phyloP scores from a whole-genome alignment of 2,888 invertebrate genomes.

The Cosmia pyralina region DNA sequence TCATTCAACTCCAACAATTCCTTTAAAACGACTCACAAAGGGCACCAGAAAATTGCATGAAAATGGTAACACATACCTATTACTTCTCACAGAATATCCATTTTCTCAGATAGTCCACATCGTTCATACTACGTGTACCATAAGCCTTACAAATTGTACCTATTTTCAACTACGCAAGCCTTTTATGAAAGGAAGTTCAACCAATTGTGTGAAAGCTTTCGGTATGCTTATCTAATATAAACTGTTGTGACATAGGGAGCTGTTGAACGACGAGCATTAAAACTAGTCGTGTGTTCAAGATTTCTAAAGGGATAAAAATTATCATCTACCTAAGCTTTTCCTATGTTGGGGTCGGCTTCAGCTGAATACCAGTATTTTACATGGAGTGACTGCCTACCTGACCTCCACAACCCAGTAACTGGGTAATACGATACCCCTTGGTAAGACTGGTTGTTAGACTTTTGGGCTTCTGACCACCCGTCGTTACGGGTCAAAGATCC shows the following conservation, averaged over 20 bases:
- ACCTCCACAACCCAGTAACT: too few species aligned
- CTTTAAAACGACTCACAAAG: conserved; percentile 17
- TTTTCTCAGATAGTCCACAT: conserved; percentile 42
- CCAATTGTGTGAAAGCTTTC: conserved; percentile 56
- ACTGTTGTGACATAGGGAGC: conserved; percentile 32
- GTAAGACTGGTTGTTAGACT: too few species aligned
- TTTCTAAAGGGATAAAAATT: not conserved
- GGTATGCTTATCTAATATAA: conserved; percentile 30
- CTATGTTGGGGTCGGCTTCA: too few species aligned
- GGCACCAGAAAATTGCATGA: conserved; percentile 29
- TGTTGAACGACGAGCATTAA: not conserved
- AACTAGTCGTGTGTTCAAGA: not conserved
- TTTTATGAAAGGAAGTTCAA: conserved; percentile 59
- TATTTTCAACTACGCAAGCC: conserved; percentile 52
- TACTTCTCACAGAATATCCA: conserved; percentile 24
- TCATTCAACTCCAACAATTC: conserved; percentile 9
- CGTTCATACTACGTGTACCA: conserved; percentile 34
- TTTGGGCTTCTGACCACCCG: too few species aligned
- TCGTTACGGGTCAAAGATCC: too few species aligned
- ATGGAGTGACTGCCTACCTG: too few species aligned
- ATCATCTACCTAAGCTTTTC: not conserved
- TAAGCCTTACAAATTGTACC: conserved; percentile 52
- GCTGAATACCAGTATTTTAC: too few species aligned
- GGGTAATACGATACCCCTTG: too few species aligned
- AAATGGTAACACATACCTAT: conserved; percentile 13